Base-by-base conservation (phyloP, 2,797 vertebrate species). In the Taeniopygia guttata region DNA sequence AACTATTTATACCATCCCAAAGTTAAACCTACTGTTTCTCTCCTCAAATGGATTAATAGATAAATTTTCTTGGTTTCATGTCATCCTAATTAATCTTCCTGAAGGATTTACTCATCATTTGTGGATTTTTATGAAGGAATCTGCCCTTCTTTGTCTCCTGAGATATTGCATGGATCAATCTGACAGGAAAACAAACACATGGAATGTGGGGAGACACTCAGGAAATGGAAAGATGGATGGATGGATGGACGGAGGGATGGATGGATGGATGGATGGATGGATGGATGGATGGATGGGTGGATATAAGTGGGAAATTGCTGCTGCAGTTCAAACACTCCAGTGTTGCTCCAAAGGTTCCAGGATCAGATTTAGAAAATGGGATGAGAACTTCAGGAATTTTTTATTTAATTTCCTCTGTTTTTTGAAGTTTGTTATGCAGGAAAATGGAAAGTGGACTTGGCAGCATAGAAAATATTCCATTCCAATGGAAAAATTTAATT, bases 321-420 rank as follows among this genome's bases (percentile, higher is more conserved):
- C 11, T 36, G 13, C 30, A 46, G n/a, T 10, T 40, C 20, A 42
- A 6, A 4, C 1, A 0, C 5, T 66, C 29, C 26, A 15, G 3
- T 5, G 7, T 51, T 60, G 22, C 22, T 76, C 36, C 16, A 15
- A 62, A 17, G 10, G 5, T 9, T 5, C 26, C 46, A 60, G 26
- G 26, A 55, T 29, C 26, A 52, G 48, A 13, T 62, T 62, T 30
- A 52, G 15, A 38, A 77, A 82, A n/a, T 1, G 15, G 20, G 16
- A 43, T 58, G 17, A 68, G 20, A 52, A n/a, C 3, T 30, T 27
- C 12, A 26, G 38, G 49, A 58, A 25, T 13, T 48, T 67, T 22
- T 6, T 8, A 16, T 12, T 51, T 38, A 0, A 0, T 38, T 73
- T 42, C 20, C 32, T 38, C 13, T 58, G 38, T 1, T 46, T 72